Base-by-base conservation (phyloP, 1,140 invertebrate species). In the Armadillidium nasatum region DNA sequence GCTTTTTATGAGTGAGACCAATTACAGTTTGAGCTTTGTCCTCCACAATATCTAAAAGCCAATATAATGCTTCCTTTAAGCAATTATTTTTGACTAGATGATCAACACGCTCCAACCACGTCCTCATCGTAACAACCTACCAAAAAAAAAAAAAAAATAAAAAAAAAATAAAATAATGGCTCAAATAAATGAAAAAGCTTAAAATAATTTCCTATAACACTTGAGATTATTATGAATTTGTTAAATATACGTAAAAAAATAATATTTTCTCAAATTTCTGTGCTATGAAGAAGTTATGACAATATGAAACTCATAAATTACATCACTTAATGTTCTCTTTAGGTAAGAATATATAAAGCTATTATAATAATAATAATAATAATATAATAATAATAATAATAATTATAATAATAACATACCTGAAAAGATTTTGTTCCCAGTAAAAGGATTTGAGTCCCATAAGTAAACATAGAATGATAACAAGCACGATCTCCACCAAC, bases 381-480 rank as follows among this genome's bases (percentile, higher is more conserved):
- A 60, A 60, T 15, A 60, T n/a, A n/a, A n/a, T n/a, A n/a, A n/a
- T n/a, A n/a, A n/a, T n/a, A n/a, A n/a, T n/a, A 60, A 60, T 15
- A 60, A 60, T 15, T 3, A 60, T 15, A 60, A 60, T 15, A 60
- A 60, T 15, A 60, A 60, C 11, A 60, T 46, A 81, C 78, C 80
- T 79, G 80, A 68, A 96, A 88, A 69, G 89, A 90, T 82, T 91
- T 90, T 0, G 91, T 91, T 0, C 96, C 96, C 33, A 98, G 85
- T 0, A 98, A 82, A 73, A 96, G 88, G 11, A 98, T 84, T 81
- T 95, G 92, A 71, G 91, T 92, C 54, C 91, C 91, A 78, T 91
- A 89, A 72, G 90, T 91, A 74, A 93, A 89, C 21, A 96, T 88
- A 19, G 95, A 95, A 81, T 96, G 95, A 82, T 95, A 96, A 83